phyloP scores from a whole-genome alignment of 2,797 vertebrate species.

The Morelia viridis region DNA sequence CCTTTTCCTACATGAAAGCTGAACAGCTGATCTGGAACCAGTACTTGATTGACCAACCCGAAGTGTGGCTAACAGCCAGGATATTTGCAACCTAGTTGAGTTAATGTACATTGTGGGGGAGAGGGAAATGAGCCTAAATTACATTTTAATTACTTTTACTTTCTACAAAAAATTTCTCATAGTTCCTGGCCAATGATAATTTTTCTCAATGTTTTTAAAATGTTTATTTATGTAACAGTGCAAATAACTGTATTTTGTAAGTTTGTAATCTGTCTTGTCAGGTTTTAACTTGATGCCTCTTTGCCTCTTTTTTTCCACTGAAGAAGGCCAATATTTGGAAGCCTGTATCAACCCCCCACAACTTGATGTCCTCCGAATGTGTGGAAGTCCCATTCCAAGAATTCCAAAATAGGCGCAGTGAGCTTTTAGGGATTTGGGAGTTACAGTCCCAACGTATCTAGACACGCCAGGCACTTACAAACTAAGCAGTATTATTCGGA shows the following conservation, averaged over 20 bases:
- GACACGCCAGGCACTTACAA: constrained; percentile 18
- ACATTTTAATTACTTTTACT: constrained; percentile 58
- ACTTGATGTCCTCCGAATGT: not conserved
- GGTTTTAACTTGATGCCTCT: constrained; percentile 67
- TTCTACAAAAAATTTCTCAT: constrained; percentile 58
- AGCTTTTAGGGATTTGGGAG: not conserved
- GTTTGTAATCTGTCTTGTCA: constrained; percentile 64
- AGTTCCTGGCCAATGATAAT: constrained; percentile 67
- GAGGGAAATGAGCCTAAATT: constrained; percentile 59
- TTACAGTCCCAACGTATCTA: not conserved
- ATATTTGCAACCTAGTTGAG: constrained; percentile 49
- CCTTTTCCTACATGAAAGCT: constrained; percentile 15
- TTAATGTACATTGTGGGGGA: constrained; percentile 38
- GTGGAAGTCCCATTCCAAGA: not conserved
- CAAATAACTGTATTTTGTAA: constrained; percentile 62
- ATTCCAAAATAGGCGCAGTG: not conserved
- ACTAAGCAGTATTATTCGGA: constrained; percentile 21
- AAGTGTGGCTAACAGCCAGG: constrained; percentile 57
- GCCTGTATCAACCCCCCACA: not conserved
- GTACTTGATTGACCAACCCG: constrained; percentile 39
- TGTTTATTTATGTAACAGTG: constrained; percentile 71
- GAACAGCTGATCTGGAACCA: not conserved
- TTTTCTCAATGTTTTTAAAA: constrained; percentile 64
- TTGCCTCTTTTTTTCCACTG: constrained; percentile 48
- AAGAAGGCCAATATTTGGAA: constrained; percentile 61